Conservation (phyloP, 2,888 invertebrate species). For the Cheilosia urbana region DNA sequence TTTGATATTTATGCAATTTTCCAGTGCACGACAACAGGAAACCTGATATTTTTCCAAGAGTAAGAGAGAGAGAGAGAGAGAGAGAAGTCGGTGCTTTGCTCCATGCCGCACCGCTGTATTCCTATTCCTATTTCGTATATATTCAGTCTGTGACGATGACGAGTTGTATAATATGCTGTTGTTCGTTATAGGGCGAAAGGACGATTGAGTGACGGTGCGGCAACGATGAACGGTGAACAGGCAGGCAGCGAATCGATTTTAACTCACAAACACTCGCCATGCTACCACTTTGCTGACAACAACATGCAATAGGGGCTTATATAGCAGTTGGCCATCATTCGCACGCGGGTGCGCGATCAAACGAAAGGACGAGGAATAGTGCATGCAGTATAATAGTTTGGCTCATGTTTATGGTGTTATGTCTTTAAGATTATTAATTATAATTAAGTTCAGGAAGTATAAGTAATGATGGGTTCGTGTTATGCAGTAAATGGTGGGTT, state of each 20-base stretch:
- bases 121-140: background rate
- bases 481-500: conserved; percentile 51
- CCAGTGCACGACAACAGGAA: conserved; percentile 71
- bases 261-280: conserved; percentile 52
- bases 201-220: conserved; percentile 66
- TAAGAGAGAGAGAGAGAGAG: background rate
- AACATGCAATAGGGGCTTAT: conserved; percentile 49
- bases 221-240: conserved; percentile 61
- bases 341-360: background rate
- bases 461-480: conserved; percentile 71
- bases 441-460: conserved; percentile 73
- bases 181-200: conserved; percentile 54
- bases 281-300: conserved; percentile 38
- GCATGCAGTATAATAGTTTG: conserved; percentile 36
- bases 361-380: conserved; percentile 12
- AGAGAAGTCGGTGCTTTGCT: background rate
- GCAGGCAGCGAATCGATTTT: conserved; percentile 60
- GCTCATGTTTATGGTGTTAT: conserved; percentile 68
- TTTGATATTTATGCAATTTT: conserved; percentile 75
- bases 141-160: conserved; percentile 30
- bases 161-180: conserved; percentile 10
- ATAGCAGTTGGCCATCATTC: background rate
- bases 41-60: conserved; percentile 53
- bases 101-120: conserved; percentile 9
- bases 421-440: conserved; percentile 73